Evolutionary conservation across 2,888 invertebrate genomes (phyloP).

Genomic region (Meteorus cinctellus): DNA sequence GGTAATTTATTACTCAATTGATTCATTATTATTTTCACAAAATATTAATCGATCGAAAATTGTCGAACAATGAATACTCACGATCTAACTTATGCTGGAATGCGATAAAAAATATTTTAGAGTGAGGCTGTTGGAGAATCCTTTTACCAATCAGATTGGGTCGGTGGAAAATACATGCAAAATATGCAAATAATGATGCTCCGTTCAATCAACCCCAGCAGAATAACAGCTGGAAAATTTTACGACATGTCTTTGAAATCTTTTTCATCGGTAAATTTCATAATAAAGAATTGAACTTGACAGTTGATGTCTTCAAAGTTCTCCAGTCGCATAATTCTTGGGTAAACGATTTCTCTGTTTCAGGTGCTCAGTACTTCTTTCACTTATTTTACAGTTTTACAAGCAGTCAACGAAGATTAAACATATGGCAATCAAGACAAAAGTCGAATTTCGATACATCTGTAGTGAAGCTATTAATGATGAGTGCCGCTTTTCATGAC

Average conservation of each 20-base stretch:
- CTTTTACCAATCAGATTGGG: conserved; percentile 60
- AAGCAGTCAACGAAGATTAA: conserved; percentile 50
- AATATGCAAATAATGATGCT: conserved; percentile 61
- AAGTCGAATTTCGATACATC: no score
- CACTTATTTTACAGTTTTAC: conserved; percentile 65
- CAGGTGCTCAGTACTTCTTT: conserved; percentile 66
- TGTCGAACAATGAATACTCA: no score
- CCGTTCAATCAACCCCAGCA: conserved; percentile 58
- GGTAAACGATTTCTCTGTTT: neutral
- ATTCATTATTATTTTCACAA: no score
- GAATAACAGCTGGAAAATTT: conserved; percentile 67
- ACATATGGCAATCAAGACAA: neutral
- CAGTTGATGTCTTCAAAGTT: no score
- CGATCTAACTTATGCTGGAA: neutral
- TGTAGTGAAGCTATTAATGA: no score
- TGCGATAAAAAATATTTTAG: conserved; percentile 48
- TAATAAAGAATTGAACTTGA: no score
- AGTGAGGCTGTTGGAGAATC: conserved; percentile 59
- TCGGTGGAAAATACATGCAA: conserved; percentile 51
- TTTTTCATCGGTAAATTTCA: conserved; percentile 58
- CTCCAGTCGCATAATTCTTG: neutral
- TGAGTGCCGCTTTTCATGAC: no score
- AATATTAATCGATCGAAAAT: no score
- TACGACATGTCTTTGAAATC: conserved; percentile 64
- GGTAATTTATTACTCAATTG: no score